Conservation (phyloP, 2,888 invertebrate species). For the Scaptomyza flava region DNA sequence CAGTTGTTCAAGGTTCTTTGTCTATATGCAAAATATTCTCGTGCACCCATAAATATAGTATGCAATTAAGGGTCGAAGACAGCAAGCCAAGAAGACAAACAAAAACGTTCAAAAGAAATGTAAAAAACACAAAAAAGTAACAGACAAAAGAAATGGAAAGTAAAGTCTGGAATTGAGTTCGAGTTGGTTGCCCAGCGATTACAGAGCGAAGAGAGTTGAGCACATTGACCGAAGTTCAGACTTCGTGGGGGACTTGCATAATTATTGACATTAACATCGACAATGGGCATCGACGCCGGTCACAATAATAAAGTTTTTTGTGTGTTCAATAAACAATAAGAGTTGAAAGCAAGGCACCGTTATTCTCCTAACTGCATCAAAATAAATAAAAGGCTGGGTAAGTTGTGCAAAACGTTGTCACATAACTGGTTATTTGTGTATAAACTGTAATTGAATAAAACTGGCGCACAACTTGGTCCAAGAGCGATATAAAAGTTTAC, state of each 20-base stretch:
- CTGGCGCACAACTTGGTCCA: background rate
- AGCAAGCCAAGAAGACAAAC: conserved; percentile 13
- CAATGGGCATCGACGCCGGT: conserved; percentile 14
- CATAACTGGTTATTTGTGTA: conserved; percentile 56
- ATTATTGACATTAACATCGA: conserved; percentile 65
- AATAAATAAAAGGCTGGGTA: conserved; percentile 20
- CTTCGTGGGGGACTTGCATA: conserved; percentile 61
- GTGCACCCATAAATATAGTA: conserved; percentile 10
- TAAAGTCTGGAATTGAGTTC: conserved; percentile 37
- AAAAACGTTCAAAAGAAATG: conserved; percentile 8
- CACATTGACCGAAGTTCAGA: conserved; percentile 63
- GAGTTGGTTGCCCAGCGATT: conserved; percentile 20
- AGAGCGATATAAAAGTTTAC: conserved; percentile 12
- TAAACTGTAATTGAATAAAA: conserved; percentile 41
- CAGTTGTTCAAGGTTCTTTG: conserved; percentile 57
- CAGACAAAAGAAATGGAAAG: conserved; percentile 75
- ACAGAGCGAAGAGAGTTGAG: conserved; percentile 37
- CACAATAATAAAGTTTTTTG: conserved; percentile 25
- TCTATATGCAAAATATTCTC: conserved; percentile 40
- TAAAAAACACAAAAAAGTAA: conserved; percentile 7
- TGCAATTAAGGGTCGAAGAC: conserved; percentile 64
- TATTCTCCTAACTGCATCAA: conserved; percentile 60
- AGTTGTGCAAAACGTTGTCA: conserved; percentile 66
- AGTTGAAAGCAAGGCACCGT: conserved; percentile 54
- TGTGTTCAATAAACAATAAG: conserved; percentile 66